phyloP scores from a whole-genome alignment of 2,888 invertebrate species.

The Heliconius sara region DNA sequence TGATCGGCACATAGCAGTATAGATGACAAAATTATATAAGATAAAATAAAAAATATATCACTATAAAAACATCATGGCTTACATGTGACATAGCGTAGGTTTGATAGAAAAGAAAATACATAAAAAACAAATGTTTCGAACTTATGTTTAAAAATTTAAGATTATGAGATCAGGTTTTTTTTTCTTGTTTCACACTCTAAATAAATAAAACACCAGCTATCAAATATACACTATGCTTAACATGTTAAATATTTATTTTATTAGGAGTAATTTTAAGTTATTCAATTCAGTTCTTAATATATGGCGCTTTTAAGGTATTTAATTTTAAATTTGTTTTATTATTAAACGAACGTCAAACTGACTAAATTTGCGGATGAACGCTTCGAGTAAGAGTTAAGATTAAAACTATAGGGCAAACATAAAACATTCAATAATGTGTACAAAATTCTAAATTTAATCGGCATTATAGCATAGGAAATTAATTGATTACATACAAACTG shows the following conservation, averaged over 20 bases:
- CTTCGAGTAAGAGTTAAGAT: neutral
- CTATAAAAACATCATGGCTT: neutral
- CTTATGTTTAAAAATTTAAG: neutral
- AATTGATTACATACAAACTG: no score
- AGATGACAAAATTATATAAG: neutral
- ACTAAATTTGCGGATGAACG: neutral
- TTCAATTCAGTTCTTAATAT: neutral
- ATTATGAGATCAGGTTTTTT: neutral
- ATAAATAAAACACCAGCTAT: neutral
- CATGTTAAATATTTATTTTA: neutral
- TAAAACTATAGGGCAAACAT: neutral
- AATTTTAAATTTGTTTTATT: neutral
- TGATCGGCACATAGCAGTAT: slow-evolving; percentile 17
- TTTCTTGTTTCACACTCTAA: neutral
- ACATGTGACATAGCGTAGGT: neutral
- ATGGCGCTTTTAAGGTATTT: no score
- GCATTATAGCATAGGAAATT: no score
- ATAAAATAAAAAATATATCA: neutral
- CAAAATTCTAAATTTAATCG: neutral
- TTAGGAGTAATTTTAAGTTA: neutral
- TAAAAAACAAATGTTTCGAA: neutral
- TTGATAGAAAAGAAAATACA: neutral
- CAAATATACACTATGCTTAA: neutral
- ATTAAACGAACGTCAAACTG: neutral
- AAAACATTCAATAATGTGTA: neutral